Base-by-base conservation (phyloP, 2,113 vertebrate species). In the Labeo rohita region DNA sequence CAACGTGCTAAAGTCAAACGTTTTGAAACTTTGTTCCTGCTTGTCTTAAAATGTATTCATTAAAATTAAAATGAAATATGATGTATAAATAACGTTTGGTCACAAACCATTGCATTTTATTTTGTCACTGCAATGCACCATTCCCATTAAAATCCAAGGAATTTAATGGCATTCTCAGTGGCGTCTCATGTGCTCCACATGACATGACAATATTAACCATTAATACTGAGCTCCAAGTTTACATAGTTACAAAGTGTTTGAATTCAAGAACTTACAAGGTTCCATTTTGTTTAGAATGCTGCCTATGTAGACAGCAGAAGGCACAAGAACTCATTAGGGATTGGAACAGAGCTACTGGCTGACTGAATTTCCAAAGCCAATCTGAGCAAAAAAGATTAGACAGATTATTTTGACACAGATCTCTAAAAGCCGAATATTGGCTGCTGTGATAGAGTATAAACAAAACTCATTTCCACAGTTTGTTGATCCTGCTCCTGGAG, bases 401-500 rank as follows among this genome's bases (percentile, higher is more conserved):
- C 73, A 13, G 73, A 77, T 77, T 52, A 54, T 77, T 77, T 34
- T 54, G 47, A 34, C 50, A 77, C 50, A 36, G 49, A 77, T 77
- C 75, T 23, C 23, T 34, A 54, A 54, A 77, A 77, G 45, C 73
- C 73, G 3, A 13, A 75, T 28, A 75, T 28, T 77, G 50, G 50
- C 49, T 54, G 8, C 6, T 16, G 23, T 77, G 75, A 77, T 36
- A 18, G 75, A 18, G 75, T 52, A 12, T 54, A 77, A 77, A 77
- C 75, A 77, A 77, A 77, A 54, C 75, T 52, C 15, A 54, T 77
- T 77, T 54, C 28, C 59, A 52, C 47, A 21, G 80, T 82, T 70
- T 70, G 63, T 82, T 28, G 10, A 36, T 70, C 47, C 80, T 82
- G 47, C 65, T 68, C 28, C 15, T 70, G 45, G 45, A 68, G 5